Evolutionary conservation across 2,888 invertebrate species (phyloP), one percentile per base, ranked within the genome.

Genomic region (Octonoba sinensis): DNA sequence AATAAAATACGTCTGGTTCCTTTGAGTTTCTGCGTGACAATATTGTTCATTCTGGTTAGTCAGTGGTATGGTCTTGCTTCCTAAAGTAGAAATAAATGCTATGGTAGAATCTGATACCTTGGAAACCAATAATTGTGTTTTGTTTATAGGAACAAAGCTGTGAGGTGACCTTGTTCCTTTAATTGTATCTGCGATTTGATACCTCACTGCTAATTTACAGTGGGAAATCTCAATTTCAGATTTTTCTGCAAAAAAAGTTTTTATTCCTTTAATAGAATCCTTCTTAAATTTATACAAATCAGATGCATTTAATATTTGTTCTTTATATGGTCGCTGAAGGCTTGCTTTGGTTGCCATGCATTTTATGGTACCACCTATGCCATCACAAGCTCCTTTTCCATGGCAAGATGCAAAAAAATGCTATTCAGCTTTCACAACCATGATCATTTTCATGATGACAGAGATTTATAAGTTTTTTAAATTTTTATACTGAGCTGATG

Each of bases 401-500:
- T 70, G 57, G 13, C 57, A 57, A 20, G 70, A 57, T n/a, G 46
- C 51, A 70, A 69, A 70, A 46, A 70, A 57, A 44, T 47, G 72
- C 85, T 85, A 86, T 44, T 85, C 83, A 15, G 85, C 85, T 22
- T 72, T 18, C 0, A 86, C 20, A 11, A n/a, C 73, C 69, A 70
- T 85, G 85, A 65, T 87, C 86, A 4, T 46, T 16, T 27, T 76
- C n/a, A 57, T 86, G 86, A 51, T 27, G 27, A 6, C 27, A 71
- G 65, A 86, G 66, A 59, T 86, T 86, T 1, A 47, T 44, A 86
- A 81, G 65, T 85, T 85, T 36, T 85, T 86, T 44, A 24, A 81
- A 56, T 86, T 86, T 65, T 86, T 86, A 24, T 86, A 86, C 66
- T 86, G 86, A 11, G 69, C 46, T n/a, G 84, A 85, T 51, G 82